Percentiles rank a stretch among this genome's conserved stretches.
These are phyloP conservation scores for Pristionchus mayeri DNA, from an alignment of 2,888 invertebrate species.

Conservation along the genomic window DNA sequence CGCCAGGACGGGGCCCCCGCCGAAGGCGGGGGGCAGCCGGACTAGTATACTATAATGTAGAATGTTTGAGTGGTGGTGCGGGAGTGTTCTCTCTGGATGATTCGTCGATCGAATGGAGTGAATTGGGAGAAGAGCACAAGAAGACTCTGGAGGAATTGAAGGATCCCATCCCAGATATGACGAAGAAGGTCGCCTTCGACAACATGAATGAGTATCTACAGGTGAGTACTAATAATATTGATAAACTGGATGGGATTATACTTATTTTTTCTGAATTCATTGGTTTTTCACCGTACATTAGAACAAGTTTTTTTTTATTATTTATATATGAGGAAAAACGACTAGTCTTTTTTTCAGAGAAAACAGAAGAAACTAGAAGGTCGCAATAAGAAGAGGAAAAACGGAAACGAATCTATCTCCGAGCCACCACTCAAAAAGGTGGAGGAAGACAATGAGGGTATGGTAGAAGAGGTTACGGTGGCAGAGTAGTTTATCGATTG, in stretches of 20 bases:
- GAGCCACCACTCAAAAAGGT: conserved; percentile 24
- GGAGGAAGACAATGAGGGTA: conserved; percentile 15
- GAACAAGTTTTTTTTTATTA: not conserved
- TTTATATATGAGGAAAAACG: not conserved
- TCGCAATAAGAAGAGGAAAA: conserved; percentile 37
- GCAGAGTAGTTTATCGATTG: conserved; percentile 22
- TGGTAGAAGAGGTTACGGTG: conserved; percentile 19
- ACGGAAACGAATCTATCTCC: conserved; percentile 21
- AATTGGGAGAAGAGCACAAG: conserved; percentile 15
- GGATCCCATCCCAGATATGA: conserved; percentile 44
- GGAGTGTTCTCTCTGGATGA: not conserved
- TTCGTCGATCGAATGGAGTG: not conserved
- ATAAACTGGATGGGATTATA: too few species aligned
- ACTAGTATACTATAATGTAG: too few species aligned
- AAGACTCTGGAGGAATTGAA: conserved; percentile 11
- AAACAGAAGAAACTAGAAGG: conserved; percentile 37
- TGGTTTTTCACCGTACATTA: not conserved
- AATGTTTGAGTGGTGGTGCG: not conserved
- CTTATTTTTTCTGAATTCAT: not conserved
- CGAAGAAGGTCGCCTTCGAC: conserved; percentile 47
- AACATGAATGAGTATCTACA: conserved; percentile 44
- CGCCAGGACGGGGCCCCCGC: too few species aligned
- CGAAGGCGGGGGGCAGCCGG: too few species aligned
- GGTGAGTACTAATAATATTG: too few species aligned
- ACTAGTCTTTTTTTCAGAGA: not conserved